Conservation (phyloP, 2,113 vertebrate genomes). For the Bungarus multicinctus region DNA sequence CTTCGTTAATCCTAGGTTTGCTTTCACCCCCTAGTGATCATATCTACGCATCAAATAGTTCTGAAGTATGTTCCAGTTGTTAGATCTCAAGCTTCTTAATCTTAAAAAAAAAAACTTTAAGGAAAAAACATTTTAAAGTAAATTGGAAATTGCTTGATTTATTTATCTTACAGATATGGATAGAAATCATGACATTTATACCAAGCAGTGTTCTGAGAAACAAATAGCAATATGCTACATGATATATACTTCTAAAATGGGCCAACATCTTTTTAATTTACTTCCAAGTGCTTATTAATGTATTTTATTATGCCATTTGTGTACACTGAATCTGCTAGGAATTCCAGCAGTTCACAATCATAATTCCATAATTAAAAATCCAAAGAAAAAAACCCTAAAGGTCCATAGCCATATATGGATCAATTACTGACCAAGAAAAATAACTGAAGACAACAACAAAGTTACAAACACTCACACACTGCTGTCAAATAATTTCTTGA, state of each 20-base stretch:
- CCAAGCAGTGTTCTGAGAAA: neutral
- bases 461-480: neutral
- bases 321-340: neutral
- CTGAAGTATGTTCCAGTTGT: neutral
- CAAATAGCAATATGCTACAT: neutral
- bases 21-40: neutral
- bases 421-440: neutral
- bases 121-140: neutral
- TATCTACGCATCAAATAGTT: neutral
- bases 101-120: neutral
- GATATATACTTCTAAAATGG: neutral
- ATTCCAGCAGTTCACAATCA: neutral
- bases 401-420: neutral
- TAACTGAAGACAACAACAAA: neutral
- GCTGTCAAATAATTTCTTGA: neutral
- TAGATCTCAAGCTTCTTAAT: neutral
- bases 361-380: neutral
- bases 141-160: neutral
- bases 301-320: neutral
- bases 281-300: neutral
- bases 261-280: neutral
- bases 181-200: neutral
- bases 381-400: neutral
- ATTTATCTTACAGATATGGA: neutral
- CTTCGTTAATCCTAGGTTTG: neutral